Percentiles rank a stretch among this genome's conserved stretches.
Conservation (phyloP, 2,113 vertebrate genomes). For the Papio anubis region DNA sequence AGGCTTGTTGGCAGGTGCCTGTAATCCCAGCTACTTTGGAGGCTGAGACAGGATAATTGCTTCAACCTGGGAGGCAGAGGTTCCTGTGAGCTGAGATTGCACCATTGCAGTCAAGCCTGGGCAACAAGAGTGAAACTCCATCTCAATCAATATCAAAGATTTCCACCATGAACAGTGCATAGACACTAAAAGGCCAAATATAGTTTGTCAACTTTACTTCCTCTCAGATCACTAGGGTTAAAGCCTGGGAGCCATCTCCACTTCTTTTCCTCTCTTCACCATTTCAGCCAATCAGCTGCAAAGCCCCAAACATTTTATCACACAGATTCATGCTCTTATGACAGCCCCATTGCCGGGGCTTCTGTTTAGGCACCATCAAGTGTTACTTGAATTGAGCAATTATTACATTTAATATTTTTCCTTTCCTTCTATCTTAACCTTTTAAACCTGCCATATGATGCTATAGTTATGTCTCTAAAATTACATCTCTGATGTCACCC, state of each 20-base stretch:
- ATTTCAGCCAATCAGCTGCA: not conserved
- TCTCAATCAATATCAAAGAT: not conserved
- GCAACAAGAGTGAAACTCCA: too few species aligned
- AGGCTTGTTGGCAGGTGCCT: too few species aligned
- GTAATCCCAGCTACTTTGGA: too few species aligned
- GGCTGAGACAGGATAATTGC: too few species aligned
- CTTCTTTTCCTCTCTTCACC: not conserved
- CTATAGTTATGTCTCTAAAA: not conserved
- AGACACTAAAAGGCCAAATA: not conserved
- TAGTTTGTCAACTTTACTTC: not conserved
- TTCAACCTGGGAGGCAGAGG: too few species aligned
- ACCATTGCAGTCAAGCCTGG: too few species aligned
- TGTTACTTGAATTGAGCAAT: not conserved
- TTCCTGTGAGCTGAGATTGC: too few species aligned
- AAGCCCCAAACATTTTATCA: not conserved
- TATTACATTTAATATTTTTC: not conserved
- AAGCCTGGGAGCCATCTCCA: not conserved
- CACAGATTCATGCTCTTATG: not conserved
- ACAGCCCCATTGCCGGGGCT: too few species aligned
- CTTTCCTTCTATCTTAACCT: not conserved
- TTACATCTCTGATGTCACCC: not conserved
- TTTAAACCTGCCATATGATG: not conserved
- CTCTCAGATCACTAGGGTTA: not conserved
- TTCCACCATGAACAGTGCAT: not conserved
- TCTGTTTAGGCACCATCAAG: not conserved